Percentiles rank a stretch among this genome's conserved stretches.
Conservation (phyloP, 2,888 invertebrate species). For the Limnephilus rhombicus region DNA sequence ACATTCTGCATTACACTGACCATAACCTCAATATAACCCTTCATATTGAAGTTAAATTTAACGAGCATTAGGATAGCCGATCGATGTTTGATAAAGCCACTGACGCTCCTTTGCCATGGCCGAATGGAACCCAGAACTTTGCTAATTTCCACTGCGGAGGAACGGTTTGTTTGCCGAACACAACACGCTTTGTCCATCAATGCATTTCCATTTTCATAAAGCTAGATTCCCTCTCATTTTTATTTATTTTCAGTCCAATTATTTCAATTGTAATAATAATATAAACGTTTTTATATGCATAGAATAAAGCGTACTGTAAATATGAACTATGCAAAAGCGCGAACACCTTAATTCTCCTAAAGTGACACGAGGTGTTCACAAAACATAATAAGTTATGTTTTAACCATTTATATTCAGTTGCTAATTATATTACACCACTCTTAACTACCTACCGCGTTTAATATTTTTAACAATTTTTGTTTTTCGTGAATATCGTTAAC, state of each 20-base stretch:
- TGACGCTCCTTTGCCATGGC: background rate
- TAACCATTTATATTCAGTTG: too few species aligned
- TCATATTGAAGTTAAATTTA: background rate
- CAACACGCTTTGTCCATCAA: constrained; percentile 44
- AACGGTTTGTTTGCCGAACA: background rate
- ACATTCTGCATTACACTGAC: background rate
- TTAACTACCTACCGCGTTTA: too few species aligned
- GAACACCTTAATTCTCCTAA: too few species aligned
- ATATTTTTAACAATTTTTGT: too few species aligned
- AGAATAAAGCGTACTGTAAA: background rate
- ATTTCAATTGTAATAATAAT: background rate
- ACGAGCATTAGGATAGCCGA: background rate
- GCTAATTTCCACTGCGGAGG: constrained; percentile 30
- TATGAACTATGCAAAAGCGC: too few species aligned
- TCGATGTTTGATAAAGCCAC: constrained; percentile 6
- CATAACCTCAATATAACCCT: background rate
- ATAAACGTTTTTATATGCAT: background rate
- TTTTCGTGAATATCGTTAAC: too few species aligned
- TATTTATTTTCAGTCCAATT: background rate
- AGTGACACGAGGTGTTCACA: too few species aligned
- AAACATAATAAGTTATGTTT: too few species aligned
- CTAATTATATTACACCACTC: too few species aligned
- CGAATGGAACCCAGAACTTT: constrained; percentile 18
- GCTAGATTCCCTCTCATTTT: background rate
- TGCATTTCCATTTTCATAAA: background rate